Base-by-base conservation (phyloP, 2,113 vertebrate species). In the Cyanocitta stelleri region DNA sequence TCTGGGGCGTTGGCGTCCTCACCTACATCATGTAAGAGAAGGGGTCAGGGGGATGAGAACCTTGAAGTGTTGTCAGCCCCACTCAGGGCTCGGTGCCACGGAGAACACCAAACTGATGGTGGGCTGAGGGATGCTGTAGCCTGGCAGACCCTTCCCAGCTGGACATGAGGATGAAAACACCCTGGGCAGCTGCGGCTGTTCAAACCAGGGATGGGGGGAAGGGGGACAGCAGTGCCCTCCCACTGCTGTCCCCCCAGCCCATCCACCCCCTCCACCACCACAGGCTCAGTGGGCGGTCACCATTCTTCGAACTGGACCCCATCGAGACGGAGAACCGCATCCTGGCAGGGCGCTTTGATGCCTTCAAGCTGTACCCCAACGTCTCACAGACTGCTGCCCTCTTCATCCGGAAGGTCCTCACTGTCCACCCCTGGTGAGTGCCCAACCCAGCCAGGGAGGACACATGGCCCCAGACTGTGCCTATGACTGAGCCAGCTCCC, bases 311-410 rank as follows among this genome's bases (percentile, higher is more conserved):
- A 96, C 95, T 94, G 59, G 98, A 99, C 52, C 98, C 98, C 77
- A 97, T 98, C 3, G 99, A 99, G 97, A 99, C 98, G 0, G 99
- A 99, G 97, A 98, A 98, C 91, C 98, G 97, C 97, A 99, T 99
- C 95, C 98, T 98, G 89, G 98, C 98, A 41, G 99, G 99, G 18
- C 99, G 99, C 97, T 99, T 99, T 94, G 99, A 99, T 97, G 98
- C 99, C 96, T 98, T 98, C 95, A 99, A 99, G 97, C 97, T 99
- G 49, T 99, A 99, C 97, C 99, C 99, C 97, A 99, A 99, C 4
- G 99, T 99, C 92, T 99, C 99, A 16, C 99, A 99, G 98, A 99
- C 98, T 83, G 99, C 99, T 96, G 99, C 99, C 75, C 98, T 99
- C 95, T 99, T 99, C 97, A 98, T 99, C 74, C 98, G 99, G 89